These are phyloP conservation scores for Protophormia terraenovae DNA, from an alignment of 2,888 invertebrate species.

Conservation along the genomic window DNA sequence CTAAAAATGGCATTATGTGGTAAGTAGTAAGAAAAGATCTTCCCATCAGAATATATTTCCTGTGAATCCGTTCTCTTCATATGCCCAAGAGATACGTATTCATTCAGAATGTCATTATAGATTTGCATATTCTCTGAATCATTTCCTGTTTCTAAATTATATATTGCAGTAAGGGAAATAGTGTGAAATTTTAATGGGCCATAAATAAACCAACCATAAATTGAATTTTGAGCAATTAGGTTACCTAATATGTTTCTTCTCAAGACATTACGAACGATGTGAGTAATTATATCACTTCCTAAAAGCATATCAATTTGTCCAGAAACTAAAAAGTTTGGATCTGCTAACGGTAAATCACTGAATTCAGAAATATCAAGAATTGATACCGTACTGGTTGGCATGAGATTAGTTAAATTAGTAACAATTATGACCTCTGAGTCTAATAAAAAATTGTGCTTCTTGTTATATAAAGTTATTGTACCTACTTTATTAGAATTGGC, in stretches of 20 bases:
- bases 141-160: background rate
- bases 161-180: background rate
- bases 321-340: background rate
- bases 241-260: background rate
- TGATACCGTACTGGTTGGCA: background rate
- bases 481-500: background rate
- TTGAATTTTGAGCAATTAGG: background rate
- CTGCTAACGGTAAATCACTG: background rate
- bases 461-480: background rate
- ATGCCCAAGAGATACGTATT: slow-evolving; percentile 18
- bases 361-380: background rate
- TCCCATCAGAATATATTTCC: slow-evolving; percentile 7
- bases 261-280: background rate
- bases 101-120: background rate
- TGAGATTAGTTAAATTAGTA: background rate
- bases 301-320: background rate
- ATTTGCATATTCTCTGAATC: background rate
- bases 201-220: background rate
- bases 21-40: slow-evolving; percentile 14
- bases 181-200: background rate
- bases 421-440: background rate
- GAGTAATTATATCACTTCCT: background rate
- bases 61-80: slow-evolving; percentile 6
- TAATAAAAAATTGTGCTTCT: background rate
- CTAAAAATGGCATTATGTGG: slow-evolving; percentile 12